A percentile compares a stretch with the other conserved stretches of the same genome.
phyloP scores from a whole-genome alignment of 2,888 invertebrate species.

The Crematogaster levior region DNA sequence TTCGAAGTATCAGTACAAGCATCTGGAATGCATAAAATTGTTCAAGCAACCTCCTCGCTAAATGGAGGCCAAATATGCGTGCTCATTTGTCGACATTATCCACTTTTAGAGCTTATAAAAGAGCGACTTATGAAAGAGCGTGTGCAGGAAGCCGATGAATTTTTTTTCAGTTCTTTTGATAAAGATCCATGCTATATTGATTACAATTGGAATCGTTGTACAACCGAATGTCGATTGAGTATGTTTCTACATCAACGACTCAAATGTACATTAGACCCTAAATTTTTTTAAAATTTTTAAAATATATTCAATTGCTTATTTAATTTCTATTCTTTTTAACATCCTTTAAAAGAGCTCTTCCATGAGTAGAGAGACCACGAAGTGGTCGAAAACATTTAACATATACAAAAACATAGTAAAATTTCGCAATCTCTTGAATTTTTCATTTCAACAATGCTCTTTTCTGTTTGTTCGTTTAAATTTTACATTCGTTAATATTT shows the following conservation, averaged over 20 bases:
- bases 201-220: constrained; percentile 5
- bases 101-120: too few species aligned
- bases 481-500: not conserved
- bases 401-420: too few species aligned
- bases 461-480: not conserved
- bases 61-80: not conserved
- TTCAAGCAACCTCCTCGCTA: not conserved
- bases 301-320: not conserved
- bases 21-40: constrained; percentile 3
- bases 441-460: not conserved
- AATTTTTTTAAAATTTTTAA: constrained; percentile 5
- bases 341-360: not conserved
- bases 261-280: not conserved
- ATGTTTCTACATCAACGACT: not conserved
- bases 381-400: not conserved
- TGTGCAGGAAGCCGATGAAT: not conserved
- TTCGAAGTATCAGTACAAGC: not conserved
- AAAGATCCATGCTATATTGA: not conserved
- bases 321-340: not conserved
- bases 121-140: not conserved
- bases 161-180: not conserved
- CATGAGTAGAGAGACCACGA: too few species aligned
- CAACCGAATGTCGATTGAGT: not conserved
- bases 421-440: not conserved
- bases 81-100: not conserved